These are phyloP conservation scores for Brachyhypopomus gauderio DNA, from an alignment of 2,113 vertebrate genomes.

Conservation along the genomic window DNA sequence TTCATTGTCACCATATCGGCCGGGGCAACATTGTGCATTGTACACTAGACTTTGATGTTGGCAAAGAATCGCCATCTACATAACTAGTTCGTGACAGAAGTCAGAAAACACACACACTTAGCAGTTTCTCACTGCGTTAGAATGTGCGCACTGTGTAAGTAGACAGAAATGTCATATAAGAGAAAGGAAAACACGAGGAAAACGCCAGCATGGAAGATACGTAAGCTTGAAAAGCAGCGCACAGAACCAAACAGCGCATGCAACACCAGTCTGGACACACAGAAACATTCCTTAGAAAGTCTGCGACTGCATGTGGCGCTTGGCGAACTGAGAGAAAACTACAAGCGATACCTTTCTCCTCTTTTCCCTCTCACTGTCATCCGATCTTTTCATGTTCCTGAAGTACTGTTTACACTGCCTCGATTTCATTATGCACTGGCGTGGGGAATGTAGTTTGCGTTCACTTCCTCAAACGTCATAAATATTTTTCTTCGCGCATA, in stretches of 20 bases:
- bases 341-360: conserved; percentile 82
- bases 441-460: conserved; percentile 71
- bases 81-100: conserved; percentile 1
- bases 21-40: not conserved
- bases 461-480: not conserved
- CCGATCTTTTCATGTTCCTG: conserved; percentile 83
- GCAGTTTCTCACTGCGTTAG: not conserved
- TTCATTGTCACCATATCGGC: conserved; percentile 39
- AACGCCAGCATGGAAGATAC: conserved; percentile 38
- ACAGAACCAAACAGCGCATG: conserved; percentile 36
- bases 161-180: conserved; percentile 4
- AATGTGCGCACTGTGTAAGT: not conserved
- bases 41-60: not conserved
- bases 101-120: not conserved
- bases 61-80: not conserved
- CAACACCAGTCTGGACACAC: conserved; percentile 30
- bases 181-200: conserved; percentile 16
- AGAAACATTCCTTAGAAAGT: conserved; percentile 24
- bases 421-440: conserved; percentile 53
- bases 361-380: conserved; percentile 81
- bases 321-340: conserved; percentile 69
- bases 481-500: not conserved
- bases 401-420: conserved; percentile 76
- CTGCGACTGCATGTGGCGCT: conserved; percentile 29
- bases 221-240: conserved; percentile 30